Percentiles rank a stretch among this genome's conserved stretches.
phyloP scores from a whole-genome alignment of 1,140 invertebrate genomes.

The Leptinotarsa texana region DNA sequence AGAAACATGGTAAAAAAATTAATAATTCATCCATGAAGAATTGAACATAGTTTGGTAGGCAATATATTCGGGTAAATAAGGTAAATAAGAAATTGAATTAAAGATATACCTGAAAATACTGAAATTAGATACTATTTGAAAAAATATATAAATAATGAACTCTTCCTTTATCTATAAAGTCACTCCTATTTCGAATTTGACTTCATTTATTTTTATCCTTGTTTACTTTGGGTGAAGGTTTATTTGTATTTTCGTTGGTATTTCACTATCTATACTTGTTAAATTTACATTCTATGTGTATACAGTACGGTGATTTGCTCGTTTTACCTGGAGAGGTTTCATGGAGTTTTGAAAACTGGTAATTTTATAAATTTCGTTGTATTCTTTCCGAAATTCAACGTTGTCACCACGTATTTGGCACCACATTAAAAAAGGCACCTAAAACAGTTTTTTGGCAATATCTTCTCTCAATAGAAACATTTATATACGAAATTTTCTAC shows the following conservation, averaged over 20 bases:
- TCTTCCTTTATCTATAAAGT: no score
- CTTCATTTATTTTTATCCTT: no score
- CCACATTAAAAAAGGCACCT: constrained; percentile 10
- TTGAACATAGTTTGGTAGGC: background rate
- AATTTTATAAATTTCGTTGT: constrained; percentile 13
- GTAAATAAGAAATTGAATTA: no score
- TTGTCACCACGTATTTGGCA: background rate
- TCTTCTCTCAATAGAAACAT: background rate
- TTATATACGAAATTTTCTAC: background rate
- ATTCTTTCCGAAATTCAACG: background rate
- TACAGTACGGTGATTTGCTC: no score
- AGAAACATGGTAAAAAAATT: background rate
- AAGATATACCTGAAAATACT: no score
- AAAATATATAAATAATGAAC: no score
- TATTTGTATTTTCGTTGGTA: background rate
- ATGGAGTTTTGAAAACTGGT: background rate
- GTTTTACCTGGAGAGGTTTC: no score
- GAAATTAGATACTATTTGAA: no score
- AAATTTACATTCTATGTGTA: no score
- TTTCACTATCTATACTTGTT: background rate
- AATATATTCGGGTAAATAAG: background rate
- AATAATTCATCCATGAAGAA: background rate
- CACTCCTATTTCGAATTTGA: no score
- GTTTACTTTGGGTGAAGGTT: background rate
- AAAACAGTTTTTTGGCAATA: constrained; percentile 16